A percentile compares a stretch with the other conserved stretches of the same genome.
Evolutionary conservation across 2,797 vertebrate genomes (phyloP).

Genomic region (Cryptoblepharus egeriae): DNA sequence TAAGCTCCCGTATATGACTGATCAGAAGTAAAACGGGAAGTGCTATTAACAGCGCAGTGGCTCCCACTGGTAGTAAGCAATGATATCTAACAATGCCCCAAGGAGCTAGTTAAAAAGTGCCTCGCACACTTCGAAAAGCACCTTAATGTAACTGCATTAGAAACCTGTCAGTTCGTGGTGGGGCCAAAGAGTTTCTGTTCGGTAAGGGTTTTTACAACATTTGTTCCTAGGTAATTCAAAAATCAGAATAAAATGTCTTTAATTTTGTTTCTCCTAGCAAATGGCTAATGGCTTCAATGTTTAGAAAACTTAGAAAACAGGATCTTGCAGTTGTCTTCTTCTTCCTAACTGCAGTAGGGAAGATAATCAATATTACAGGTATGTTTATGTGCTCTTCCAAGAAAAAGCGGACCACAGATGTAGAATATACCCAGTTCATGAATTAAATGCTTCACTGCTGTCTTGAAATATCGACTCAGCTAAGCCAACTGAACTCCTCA

Average conservation of each 20-base stretch:
- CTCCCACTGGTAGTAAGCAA: slow-evolving; percentile 88
- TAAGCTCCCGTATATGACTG: slow-evolving; percentile 79
- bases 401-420: slow-evolving; percentile 37
- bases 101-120: slow-evolving; percentile 94
- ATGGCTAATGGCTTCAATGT: slow-evolving; percentile 64
- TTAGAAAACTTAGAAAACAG: slow-evolving; percentile 64
- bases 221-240: slow-evolving; percentile 80
- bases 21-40: slow-evolving; percentile 88
- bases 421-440: slow-evolving; percentile 34
- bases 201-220: slow-evolving; percentile 82
- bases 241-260: slow-evolving; percentile 78
- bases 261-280: slow-evolving; percentile 78
- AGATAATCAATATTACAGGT: slow-evolving; percentile 25
- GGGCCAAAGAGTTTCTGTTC: slow-evolving; percentile 78
- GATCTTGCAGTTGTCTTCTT: not conserved
- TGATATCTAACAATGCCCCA: slow-evolving; percentile 95
- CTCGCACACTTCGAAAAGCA: slow-evolving; percentile 85
- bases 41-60: slow-evolving; percentile 78
- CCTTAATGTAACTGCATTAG: slow-evolving; percentile 93
- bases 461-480: not conserved
- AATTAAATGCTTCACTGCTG: slow-evolving; percentile 18
- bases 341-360: slow-evolving; percentile 59
- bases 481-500: not conserved
- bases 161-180: slow-evolving; percentile 87
- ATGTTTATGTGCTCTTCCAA: slow-evolving; percentile 22